These are phyloP conservation scores for Perdita meconis DNA, from an alignment of 2,888 invertebrate genomes.

Conservation along the genomic window DNA sequence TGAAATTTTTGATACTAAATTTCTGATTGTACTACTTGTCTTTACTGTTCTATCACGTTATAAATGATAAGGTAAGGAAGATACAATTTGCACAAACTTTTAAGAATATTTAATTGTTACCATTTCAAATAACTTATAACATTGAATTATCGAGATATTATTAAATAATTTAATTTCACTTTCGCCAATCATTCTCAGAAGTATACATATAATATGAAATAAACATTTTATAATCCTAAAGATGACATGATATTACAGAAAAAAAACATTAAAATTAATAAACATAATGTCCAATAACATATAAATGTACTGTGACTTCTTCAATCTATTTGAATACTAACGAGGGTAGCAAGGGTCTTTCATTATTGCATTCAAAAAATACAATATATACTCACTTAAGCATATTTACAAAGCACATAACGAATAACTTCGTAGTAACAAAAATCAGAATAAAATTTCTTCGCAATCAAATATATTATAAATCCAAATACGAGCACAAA, in stretches of 20 bases:
- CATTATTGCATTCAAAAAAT: constrained; percentile 21
- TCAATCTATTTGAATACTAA: constrained; percentile 18
- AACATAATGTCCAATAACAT: not conserved
- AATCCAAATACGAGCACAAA: not conserved
- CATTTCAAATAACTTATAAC: no score
- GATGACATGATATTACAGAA: constrained; percentile 11
- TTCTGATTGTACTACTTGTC: no score
- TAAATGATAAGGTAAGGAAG: no score
- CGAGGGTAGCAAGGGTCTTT: constrained; percentile 63
- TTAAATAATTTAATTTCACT: no score
- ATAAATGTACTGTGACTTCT: not conserved
- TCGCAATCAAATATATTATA: not conserved
- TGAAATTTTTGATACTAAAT: no score
- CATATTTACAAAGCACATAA: constrained; percentile 50
- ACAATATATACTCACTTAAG: constrained; percentile 31
- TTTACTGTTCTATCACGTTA: no score
- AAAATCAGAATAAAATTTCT: not conserved
- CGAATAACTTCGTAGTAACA: not conserved
- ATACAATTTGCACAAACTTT: no score
- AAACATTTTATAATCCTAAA: constrained; percentile 8
- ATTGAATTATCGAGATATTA: no score
- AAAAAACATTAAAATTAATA: constrained; percentile 2
- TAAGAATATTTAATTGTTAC: no score
- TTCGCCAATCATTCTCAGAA: no score
- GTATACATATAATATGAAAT: no score